These are phyloP conservation scores for Phainopepla nitens DNA, from an alignment of 2,113 vertebrate species.

Conservation along the genomic window DNA sequence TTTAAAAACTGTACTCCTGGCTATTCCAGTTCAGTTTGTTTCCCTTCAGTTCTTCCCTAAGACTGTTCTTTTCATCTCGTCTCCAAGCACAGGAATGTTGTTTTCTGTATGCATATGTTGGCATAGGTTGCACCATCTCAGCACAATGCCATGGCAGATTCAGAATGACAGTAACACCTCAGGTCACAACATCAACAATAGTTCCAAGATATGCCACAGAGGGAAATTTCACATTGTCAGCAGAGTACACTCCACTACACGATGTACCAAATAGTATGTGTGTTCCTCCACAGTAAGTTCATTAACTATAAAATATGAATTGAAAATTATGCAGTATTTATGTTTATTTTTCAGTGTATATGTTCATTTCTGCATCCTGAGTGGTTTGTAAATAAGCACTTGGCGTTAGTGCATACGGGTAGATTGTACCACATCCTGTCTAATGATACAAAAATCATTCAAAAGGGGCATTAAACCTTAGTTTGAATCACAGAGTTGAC, in stretches of 20 bases:
- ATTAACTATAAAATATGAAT: neutral
- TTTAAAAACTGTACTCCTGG: neutral
- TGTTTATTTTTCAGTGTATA: neutral
- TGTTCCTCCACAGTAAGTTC: neutral
- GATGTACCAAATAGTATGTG: neutral
- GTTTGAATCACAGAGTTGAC: neutral
- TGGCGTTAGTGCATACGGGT: neutral
- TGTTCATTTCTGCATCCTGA: neutral
- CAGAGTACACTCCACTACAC: slow-evolving; percentile 21
- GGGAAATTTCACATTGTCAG: slow-evolving; percentile 42
- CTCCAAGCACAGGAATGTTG: neutral
- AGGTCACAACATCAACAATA: slow-evolving; percentile 49
- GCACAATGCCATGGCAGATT: slow-evolving; percentile 25
- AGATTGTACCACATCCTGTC: neutral
- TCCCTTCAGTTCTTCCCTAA: neutral
- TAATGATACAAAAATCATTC: neutral
- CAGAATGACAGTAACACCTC: slow-evolving; percentile 54
- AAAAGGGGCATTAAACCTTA: neutral
- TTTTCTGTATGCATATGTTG: neutral
- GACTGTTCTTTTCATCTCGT: neutral
- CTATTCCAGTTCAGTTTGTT: neutral
- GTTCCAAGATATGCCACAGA: slow-evolving; percentile 50
- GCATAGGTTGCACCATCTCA: slow-evolving; percentile 10
- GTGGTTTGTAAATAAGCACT: neutral
- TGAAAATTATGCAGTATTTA: neutral